Evolutionary conservation across 2,797 vertebrate species (phyloP).

Genomic region (Salmo trutta): DNA sequence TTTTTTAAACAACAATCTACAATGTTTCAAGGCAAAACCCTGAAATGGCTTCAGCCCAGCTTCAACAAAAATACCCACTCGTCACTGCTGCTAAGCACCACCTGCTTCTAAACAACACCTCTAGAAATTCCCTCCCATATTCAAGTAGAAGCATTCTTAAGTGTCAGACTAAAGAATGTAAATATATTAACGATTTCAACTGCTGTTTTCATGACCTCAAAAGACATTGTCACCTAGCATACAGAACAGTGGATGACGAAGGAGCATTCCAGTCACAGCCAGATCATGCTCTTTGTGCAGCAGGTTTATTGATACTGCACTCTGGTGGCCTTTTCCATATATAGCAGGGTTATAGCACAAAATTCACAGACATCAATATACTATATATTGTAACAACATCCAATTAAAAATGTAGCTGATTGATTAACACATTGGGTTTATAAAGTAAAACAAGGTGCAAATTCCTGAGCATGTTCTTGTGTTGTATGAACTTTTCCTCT

Average conservation of each 20-base stretch:
- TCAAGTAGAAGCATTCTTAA: not conserved
- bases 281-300: not conserved
- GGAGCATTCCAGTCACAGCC: not conserved
- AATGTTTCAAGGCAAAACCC: not conserved
- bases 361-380: not conserved
- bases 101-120: not conserved
- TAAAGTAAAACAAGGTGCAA: not conserved
- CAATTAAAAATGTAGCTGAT: not conserved
- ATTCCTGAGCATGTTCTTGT: conserved; percentile 16
- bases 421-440: not conserved
- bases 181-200: not conserved
- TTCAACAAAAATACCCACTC: not conserved
- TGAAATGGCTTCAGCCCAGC: not conserved
- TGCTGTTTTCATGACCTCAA: not conserved
- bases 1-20: not conserved
- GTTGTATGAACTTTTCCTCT: conserved; percentile 28
- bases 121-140: not conserved
- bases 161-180: not conserved
- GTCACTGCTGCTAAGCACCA: not conserved
- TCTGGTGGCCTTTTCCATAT: not conserved
- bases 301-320: not conserved
- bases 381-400: not conserved
- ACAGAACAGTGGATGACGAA: not conserved
- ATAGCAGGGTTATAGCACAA: not conserved
- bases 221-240: not conserved